Evolutionary conservation across 35 echinoderm and acorn worm species (phyloP).

Genomic region (Hemicentrotus pulcherrimus): DNA sequence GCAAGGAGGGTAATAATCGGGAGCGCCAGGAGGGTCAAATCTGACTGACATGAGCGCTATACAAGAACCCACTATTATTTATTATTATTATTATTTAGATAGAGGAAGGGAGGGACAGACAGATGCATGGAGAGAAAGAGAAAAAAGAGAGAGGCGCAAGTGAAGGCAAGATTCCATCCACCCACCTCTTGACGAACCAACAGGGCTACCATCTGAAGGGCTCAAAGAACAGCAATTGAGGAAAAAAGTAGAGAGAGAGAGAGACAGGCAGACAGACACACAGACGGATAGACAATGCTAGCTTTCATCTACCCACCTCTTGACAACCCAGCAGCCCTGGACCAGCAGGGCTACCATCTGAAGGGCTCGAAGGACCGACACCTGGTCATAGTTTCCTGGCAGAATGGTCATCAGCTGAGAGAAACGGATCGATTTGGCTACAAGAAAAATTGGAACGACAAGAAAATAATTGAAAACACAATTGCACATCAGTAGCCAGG

Average conservation of each 20-base stretch:
- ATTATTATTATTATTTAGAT: too few relatives aligned
- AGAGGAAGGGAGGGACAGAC: too few relatives aligned
- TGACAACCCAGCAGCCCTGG: slow-evolving; percentile 96
- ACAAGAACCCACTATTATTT: too few relatives aligned
- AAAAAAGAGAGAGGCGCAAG: neutral
- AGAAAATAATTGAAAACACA: neutral
- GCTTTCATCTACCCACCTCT: slow-evolving; percentile 64
- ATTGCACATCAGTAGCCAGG: neutral
- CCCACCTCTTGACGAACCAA: slow-evolving; percentile 94
- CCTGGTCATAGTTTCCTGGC: slow-evolving; percentile 62
- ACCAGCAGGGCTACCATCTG: slow-evolving; percentile 91
- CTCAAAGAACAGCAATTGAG: slow-evolving; percentile 56
- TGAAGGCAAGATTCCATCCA: neutral
- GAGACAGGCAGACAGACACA: too few relatives aligned
- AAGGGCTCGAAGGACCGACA: slow-evolving; percentile 74
- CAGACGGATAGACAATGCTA: too few relatives aligned
- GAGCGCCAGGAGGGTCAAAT: too few relatives aligned
- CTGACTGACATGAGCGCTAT: too few relatives aligned
- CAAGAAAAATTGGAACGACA: neutral
- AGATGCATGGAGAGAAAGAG: neutral
- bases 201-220: slow-evolving; percentile 78
- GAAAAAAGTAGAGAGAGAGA: too few relatives aligned
- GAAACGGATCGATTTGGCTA: slow-evolving; percentile 92
- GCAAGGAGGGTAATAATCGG: too few relatives aligned
- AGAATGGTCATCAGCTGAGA: slow-evolving; percentile 72